phyloP scores from a whole-genome alignment of 2,888 invertebrate genomes.

The Proisotoma minuta region DNA sequence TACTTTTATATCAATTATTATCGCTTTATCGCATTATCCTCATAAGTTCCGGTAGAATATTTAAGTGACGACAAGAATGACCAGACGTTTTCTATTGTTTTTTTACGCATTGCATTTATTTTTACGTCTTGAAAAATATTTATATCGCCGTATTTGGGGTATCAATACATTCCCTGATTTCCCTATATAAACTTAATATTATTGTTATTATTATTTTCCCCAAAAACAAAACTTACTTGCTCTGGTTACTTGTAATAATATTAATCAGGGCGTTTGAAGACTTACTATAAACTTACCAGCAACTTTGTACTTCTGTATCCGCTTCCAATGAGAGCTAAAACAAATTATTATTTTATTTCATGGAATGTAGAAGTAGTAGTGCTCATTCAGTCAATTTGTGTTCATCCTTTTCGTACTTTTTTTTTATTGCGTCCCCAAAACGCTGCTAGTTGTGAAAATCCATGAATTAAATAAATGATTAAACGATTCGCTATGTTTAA shows the following conservation, averaged over 20 bases:
- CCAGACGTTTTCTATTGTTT: neutral
- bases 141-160: no score
- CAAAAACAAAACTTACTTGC: neutral
- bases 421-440: conserved; percentile 3
- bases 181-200: no score
- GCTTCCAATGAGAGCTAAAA: conserved; percentile 1
- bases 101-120: conserved; percentile 1
- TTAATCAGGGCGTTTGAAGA: neutral
- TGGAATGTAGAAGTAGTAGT: no score
- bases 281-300: neutral
- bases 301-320: conserved; percentile 5
- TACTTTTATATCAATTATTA: conserved; percentile 3
- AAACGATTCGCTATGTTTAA: no score
- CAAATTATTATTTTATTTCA: neutral
- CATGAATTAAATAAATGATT: no score
- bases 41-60: neutral
- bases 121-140: conserved; percentile 1
- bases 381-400: conserved; percentile 5
- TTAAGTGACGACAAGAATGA: neutral
- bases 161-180: no score
- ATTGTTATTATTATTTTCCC: no score
- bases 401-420: conserved; percentile 4
- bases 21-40: conserved; percentile 6
- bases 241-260: neutral
- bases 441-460: conserved; percentile 6